Evolutionary conservation across 2,113 vertebrate species (phyloP), one percentile per base, ranked within the genome.

Genomic region (Echinops telfairi): DNA sequence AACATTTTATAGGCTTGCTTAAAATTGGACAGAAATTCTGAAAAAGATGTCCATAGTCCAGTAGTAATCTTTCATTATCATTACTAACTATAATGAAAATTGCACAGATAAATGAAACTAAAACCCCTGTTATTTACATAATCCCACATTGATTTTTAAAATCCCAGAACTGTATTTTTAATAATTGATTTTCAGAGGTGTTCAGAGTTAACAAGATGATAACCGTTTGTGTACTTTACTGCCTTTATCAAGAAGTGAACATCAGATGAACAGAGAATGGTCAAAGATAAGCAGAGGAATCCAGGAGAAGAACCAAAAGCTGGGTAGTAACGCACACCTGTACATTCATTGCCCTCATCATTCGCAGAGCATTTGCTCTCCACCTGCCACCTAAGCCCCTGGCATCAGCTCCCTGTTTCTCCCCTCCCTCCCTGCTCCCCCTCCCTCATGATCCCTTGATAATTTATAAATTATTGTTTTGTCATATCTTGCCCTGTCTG

Each of bases 61-160:
- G 36, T 75, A n/a, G 17, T 68, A 89, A 31, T 27, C 31, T 80
- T 81, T 81, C 71, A 84, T 31, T 60, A 33, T 83, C 19, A 36
- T 85, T 86, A 70, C 40, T 77, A 64, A 47, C 43, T 83, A 17
- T 58, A 62, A 29, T 91, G 60, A 88, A 88, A 36, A 70, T n/a
- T 88, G 27, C 22, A n/a, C 88, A 76, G 60, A 36, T 62, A 83
- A 85, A 47, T 76, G 73, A 94, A 91, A 66, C 43, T 38, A 95
- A 89, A 80, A 68, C 4, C 19, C 36, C 11, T 53, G 9, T 71
- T 57, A 79, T 71, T 86, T 6, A 22, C 19, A 38, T 82, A 79
- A 64, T 73, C 33, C 20, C 79, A 89, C 88, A 92, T 33, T 82
- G 62, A 58, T 82, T 73, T 89, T 90, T 31, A 62, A 85, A 80